phyloP scores from a whole-genome alignment of 1,140 invertebrate genomes.

The Cotesia vestalis region DNA sequence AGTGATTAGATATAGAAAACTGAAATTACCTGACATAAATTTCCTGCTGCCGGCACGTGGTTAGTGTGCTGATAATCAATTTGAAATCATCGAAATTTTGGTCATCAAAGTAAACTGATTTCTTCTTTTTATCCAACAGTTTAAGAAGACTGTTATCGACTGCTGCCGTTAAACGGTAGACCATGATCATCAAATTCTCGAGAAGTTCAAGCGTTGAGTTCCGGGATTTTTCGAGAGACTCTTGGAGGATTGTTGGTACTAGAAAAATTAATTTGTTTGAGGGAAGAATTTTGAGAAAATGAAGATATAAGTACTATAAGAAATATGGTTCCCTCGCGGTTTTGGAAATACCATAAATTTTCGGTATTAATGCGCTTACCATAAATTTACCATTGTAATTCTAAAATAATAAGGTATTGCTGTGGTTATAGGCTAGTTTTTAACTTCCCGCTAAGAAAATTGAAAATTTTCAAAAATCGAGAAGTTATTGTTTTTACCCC shows the following conservation, averaged over 20 bases:
- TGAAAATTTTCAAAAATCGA: too few species aligned
- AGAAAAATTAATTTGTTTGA: background rate
- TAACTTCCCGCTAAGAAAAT: too few species aligned
- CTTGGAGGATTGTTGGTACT: slow-evolving; percentile 72
- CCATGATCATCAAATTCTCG: slow-evolving; percentile 68
- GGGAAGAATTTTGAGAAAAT: too few species aligned
- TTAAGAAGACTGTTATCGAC: slow-evolving; percentile 57
- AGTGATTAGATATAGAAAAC: background rate
- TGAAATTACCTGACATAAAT: slow-evolving; percentile 63
- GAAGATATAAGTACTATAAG: too few species aligned
- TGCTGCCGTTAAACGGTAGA: slow-evolving; percentile 71
- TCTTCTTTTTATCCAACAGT: background rate
- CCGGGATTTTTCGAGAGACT: slow-evolving; percentile 67
- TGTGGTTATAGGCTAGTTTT: too few species aligned
- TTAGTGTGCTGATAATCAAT: slow-evolving; percentile 66
- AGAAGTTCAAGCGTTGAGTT: slow-evolving; percentile 66
- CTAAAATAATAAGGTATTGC: too few species aligned
- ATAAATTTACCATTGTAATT: too few species aligned
- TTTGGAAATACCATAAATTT: too few species aligned
- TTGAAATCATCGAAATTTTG: slow-evolving; percentile 54
- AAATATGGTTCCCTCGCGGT: too few species aligned
- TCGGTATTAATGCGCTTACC: too few species aligned
- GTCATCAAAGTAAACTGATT: background rate
- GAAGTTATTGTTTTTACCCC: too few species aligned
- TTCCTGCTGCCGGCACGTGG: slow-evolving; percentile 72